These are phyloP conservation scores for Sus cebifrons DNA, from an alignment of 2,797 vertebrate genomes.

Conservation along the genomic window DNA sequence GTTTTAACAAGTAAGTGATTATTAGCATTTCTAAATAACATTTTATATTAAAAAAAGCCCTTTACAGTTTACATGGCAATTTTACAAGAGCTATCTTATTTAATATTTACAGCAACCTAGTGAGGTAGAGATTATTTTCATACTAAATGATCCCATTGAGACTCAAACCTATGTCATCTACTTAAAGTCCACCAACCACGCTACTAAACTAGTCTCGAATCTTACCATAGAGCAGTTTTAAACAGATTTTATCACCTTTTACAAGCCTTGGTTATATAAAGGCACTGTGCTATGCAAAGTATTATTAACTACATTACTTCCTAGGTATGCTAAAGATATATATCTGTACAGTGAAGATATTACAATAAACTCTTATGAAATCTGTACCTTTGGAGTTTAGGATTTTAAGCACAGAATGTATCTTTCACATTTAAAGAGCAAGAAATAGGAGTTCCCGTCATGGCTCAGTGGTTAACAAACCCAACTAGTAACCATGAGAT, in stretches of 20 bases:
- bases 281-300: neutral
- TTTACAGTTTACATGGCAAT: constrained; percentile 6
- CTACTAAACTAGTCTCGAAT: neutral
- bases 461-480: too few species aligned
- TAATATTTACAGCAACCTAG: neutral
- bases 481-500: too few species aligned
- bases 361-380: constrained; percentile 23
- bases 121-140: constrained; percentile 29
- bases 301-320: neutral
- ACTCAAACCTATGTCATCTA: neutral
- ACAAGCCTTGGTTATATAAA: constrained; percentile 37
- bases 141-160: constrained; percentile 4
- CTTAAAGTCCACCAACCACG: neutral
- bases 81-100: neutral
- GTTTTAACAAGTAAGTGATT: neutral
- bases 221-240: neutral
- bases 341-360: neutral
- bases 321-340: constrained; percentile 33
- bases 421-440: constrained; percentile 45
- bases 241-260: neutral
- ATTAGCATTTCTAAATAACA: constrained; percentile 33
- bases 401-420: neutral
- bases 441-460: neutral
- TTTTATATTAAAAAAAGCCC: constrained; percentile 36
- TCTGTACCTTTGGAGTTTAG: constrained; percentile 19